Conservation (phyloP, 2,113 vertebrate genomes). For the Dasyurus viverrinus region DNA sequence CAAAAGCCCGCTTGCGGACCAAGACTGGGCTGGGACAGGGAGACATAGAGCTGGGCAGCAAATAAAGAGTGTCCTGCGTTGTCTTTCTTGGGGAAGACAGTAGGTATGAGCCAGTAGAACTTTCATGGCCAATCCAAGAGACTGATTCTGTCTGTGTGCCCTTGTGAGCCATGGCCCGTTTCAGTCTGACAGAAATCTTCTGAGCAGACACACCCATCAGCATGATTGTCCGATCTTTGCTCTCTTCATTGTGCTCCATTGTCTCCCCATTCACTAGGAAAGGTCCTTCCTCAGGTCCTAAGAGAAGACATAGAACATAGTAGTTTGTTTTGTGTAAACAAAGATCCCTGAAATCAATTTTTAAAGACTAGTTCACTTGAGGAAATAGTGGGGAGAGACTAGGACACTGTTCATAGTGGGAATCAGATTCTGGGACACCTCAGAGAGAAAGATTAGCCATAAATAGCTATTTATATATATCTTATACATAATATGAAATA, state of each 20-base stretch:
- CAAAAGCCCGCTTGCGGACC: conserved; percentile 90
- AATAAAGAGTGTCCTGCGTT: conserved; percentile 76
- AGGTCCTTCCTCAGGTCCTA: conserved; percentile 90
- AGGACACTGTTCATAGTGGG: not conserved
- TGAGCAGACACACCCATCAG: conserved; percentile 86
- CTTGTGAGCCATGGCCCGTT: conserved; percentile 86
- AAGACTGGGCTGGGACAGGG: conserved; percentile 91
- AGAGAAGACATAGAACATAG: conserved; percentile 4
- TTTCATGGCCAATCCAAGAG: conserved; percentile 49
- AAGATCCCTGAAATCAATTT: not conserved
- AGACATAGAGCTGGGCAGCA: conserved; percentile 79
- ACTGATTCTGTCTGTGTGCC: conserved; percentile 91
- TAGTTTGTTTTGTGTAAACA: not conserved
- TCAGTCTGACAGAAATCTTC: conserved; percentile 85
- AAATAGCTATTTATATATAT: not conserved
- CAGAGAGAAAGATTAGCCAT: not conserved
- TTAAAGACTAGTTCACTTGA: not conserved
- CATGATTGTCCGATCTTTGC: conserved; percentile 90
- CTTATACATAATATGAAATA: not conserved
- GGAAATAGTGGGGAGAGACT: not conserved
- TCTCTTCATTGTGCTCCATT: conserved; percentile 81
- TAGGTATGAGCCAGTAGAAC: conserved; percentile 58
- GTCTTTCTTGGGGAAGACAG: conserved; percentile 67
- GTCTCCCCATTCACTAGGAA: conserved; percentile 89
- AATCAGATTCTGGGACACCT: not conserved